Percentiles rank a stretch among this genome's conserved stretches.
Evolutionary conservation across 2,888 invertebrate species (phyloP).

Genomic region (Ornithoptera priamus): DNA sequence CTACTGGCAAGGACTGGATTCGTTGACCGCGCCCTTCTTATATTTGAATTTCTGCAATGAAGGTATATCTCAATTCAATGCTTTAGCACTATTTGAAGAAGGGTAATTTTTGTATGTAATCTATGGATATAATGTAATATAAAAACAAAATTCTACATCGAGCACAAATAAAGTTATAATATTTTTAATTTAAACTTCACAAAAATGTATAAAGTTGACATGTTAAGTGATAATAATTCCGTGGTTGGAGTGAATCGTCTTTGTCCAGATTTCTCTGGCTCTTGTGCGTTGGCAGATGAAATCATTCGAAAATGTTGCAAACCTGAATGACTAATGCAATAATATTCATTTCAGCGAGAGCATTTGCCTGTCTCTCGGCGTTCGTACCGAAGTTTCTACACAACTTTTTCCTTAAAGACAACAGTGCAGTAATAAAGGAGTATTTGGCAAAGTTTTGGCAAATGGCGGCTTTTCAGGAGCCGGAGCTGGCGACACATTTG

Average conservation of each 20-base stretch:
- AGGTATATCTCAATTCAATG: conserved; percentile 78
- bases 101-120: background rate
- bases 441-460: conserved; percentile 98
- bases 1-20: conserved; percentile 99
- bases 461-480: conserved; percentile 97
- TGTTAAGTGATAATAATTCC: too few relatives aligned
- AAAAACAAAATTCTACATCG: background rate
- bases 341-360: conserved; percentile 85
- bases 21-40: conserved; percentile 97
- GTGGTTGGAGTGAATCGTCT: too few relatives aligned
- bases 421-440: conserved; percentile 97
- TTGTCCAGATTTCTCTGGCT: too few relatives aligned
- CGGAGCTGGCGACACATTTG: conserved; percentile 93
- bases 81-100: background rate
- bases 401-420: conserved; percentile 98
- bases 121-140: background rate
- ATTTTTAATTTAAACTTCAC: too few relatives aligned
- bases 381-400: conserved; percentile 98
- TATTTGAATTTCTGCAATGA: conserved; percentile 98
- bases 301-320: background rate
- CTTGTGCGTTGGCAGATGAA: too few relatives aligned
- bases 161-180: too few relatives aligned
- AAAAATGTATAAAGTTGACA: too few relatives aligned
- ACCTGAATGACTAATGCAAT: background rate
- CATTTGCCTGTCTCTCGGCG: conserved; percentile 95